Percentiles rank a stretch among this genome's conserved stretches.
phyloP scores from a whole-genome alignment of 2,113 vertebrate genomes.

The Pyrgilauda ruficollis region DNA sequence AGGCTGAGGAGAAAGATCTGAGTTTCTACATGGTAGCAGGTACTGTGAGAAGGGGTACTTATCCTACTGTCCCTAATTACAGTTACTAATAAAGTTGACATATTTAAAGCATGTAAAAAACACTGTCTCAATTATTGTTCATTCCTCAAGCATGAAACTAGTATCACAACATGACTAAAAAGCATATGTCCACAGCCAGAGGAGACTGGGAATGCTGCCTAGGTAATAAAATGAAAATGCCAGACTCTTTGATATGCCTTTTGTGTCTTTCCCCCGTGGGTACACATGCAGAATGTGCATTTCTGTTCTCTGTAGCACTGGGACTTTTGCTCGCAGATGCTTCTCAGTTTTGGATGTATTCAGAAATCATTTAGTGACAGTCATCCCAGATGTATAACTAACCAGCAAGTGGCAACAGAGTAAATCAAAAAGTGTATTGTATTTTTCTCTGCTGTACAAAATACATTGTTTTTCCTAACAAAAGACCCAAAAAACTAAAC shows the following conservation, averaged over 20 bases:
- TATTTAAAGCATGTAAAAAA: neutral
- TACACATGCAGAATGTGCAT: neutral
- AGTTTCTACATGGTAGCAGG: neutral
- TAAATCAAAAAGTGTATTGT: neutral
- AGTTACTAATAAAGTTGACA: neutral
- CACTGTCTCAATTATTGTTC: neutral
- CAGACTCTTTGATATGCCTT: neutral
- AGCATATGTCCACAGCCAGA: neutral
- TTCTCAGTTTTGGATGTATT: neutral
- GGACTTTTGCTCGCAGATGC: neutral
- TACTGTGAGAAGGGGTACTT: neutral
- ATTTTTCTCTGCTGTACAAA: neutral
- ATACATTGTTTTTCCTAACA: neutral
- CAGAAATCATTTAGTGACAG: neutral
- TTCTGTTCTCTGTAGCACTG: neutral
- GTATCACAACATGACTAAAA: neutral
- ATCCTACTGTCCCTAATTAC: neutral
- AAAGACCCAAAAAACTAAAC: neutral
- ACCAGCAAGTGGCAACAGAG: neutral
- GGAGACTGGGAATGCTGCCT: neutral
- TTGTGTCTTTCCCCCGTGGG: neutral
- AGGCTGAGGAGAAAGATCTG: neutral
- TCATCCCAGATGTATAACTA: neutral
- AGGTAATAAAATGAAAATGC: neutral
- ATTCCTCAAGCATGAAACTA: neutral